These are phyloP conservation scores for Cyanoliseus patagonus DNA, from an alignment of 2,113 vertebrate species.

Conservation along the genomic window DNA sequence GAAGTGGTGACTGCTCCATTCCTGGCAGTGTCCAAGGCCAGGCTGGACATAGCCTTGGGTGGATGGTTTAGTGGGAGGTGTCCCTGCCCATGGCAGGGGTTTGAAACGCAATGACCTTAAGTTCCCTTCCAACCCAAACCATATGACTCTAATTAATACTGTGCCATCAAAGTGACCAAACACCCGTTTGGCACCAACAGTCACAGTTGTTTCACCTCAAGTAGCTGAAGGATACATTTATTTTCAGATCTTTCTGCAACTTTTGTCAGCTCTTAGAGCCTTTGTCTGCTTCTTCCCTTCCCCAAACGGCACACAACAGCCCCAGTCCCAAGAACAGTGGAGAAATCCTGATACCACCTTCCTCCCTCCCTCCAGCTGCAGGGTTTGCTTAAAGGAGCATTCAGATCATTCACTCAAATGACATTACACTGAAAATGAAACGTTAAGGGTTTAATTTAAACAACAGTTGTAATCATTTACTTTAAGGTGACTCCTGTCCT, in stretches of 20 bases:
- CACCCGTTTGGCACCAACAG: neutral
- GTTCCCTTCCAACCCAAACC: neutral
- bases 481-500: neutral
- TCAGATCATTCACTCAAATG: neutral
- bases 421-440: neutral
- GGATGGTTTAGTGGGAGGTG: neutral
- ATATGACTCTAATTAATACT: neutral
- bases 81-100: neutral
- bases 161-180: neutral
- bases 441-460: neutral
- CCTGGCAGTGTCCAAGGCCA: neutral
- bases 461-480: neutral
- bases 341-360: neutral
- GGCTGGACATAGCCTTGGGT: neutral
- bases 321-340: no score
- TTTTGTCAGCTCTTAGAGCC: neutral
- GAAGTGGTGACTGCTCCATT: neutral
- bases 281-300: neutral
- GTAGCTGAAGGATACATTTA: neutral
- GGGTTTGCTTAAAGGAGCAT: accelerated
- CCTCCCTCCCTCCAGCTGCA: neutral
- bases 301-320: neutral
- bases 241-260: neutral
- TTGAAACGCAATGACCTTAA: neutral
- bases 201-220: neutral